Base-by-base conservation (phyloP, 2,113 vertebrate species). In the Corythoichthys intestinalis region DNA sequence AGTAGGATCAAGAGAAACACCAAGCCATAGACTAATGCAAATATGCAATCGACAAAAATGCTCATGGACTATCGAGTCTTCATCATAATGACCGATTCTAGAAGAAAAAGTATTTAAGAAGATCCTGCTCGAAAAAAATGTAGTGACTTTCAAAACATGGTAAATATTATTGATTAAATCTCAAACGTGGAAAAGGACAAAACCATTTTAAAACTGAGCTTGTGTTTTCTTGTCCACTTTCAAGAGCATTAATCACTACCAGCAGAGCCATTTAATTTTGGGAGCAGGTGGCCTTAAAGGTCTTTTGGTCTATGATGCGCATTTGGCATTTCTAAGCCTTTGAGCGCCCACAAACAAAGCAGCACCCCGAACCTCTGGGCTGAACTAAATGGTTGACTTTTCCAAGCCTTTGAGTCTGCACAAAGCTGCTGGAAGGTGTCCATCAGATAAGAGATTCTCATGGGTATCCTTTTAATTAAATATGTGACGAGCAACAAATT, bases 371-470 rank as follows among this genome's bases (percentile, higher is more conserved):
- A 87, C 87, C 89, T 89, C 85, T 89, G 85, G 89, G 87, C 88
- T 75, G 77, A 77, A 85, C 83, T 87, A 91, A 89, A 89, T 86
- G 86, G 87, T 85, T 87, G 87, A 87, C 85, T 87, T 91, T 88
- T 90, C 83, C 86, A 86, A 87, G 79, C 87, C 83, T 90, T 91
- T 92, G 88, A 91, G 88, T 83, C 86, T 60, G 79, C 87, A 88
- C 86, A 91, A 91, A 91, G 85, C 87, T 88, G 89, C 89, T 92
- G 91, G 91, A 91, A 86, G 71, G 76, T 73, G 38, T 91, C 89
- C 89, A 91, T 92, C 88, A 87, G 91, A 91, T 90, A 88, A 87
- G 83, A 80, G 78, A 70, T 83, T 85, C 90, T 87, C 88, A 85
- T 76, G 86, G 88, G 88, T 71, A 77, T 85, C 77, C 72, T 85